Evolutionary conservation across 2,113 vertebrate species (phyloP), one percentile per base, ranked within the genome.

Genomic region (Danionella cerebrum): DNA sequence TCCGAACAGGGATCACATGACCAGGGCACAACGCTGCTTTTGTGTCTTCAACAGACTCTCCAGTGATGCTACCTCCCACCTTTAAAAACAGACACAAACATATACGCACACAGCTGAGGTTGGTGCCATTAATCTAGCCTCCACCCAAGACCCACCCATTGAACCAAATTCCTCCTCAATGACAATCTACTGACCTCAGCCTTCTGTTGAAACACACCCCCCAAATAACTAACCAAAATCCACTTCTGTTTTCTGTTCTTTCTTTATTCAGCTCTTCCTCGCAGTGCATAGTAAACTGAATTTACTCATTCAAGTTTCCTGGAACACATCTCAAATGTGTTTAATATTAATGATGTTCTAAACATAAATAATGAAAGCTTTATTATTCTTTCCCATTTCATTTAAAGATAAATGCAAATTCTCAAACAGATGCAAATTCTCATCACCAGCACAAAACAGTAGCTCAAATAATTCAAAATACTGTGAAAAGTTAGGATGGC

Each of bases 1-100:
- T 42, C 72, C 16, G 48, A 60, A 74, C 47, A 67, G 66, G 41
- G 14, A 39, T 84, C 86, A 88, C 85, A 85, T 83, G 84, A 80
- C 82, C 73, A 42, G 71, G 71, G 73, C 78, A 87, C 85, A 88
- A 82, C 81, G 73, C 76, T 60, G 72, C 83, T 84, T 86, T 88
- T 88, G 84, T 88, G 67, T 82, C 67, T 31, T 48, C 74, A 79
- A 78, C 75, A 64, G 74, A 82, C 72, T 71, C 72, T 72, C 72
- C 70, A 78, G 71, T 31, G 76, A 83, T 65, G 83, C 83, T 85
- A 83, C 80, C 62, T 84, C 78, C 79, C 78, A 83, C 84, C 78
- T 83, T 86, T 29, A 45, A 13, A 54, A 45, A 69, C 48, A 65
- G 60, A 69, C 1, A 1, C 57, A 45, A 13, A 54, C 39, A 69